A percentile compares a stretch with the other conserved stretches of the same genome.
Conservation (phyloP, 2,888 invertebrate species). For the Diaperis boleti region DNA sequence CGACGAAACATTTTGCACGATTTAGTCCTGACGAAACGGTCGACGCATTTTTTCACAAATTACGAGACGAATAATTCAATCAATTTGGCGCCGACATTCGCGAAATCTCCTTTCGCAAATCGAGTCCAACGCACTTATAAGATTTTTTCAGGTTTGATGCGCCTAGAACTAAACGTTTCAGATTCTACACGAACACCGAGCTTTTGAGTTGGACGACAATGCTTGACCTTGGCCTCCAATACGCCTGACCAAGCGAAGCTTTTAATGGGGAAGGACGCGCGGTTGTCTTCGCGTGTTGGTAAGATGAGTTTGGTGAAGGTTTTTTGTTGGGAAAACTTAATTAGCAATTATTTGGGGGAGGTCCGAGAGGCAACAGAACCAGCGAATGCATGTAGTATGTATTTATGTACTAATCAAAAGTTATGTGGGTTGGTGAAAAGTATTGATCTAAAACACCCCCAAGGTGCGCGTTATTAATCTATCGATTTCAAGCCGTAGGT, state of each 20-base stretch:
- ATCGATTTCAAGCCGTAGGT: no score
- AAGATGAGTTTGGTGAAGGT: not conserved
- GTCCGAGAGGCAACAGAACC: no score
- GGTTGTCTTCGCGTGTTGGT: not conserved
- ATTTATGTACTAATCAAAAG: no score
- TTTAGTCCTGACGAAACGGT: slow-evolving; percentile 8
- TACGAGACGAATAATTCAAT: slow-evolving; percentile 1
- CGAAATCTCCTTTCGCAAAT: not conserved
- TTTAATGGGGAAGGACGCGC: slow-evolving; percentile 5
- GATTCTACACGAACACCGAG: slow-evolving; percentile 7
- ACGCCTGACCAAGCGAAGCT: slow-evolving; percentile 6
- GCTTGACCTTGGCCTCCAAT: slow-evolving; percentile 18
- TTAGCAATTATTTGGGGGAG: not conserved
- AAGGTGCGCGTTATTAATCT: no score
- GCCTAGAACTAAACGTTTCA: slow-evolving; percentile 8
- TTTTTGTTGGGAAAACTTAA: no score
- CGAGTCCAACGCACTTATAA: not conserved
- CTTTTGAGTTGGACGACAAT: slow-evolving; percentile 11
- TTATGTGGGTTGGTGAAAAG: no score
- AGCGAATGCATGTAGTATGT: no score
- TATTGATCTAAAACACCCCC: no score
- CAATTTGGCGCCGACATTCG: not conserved
- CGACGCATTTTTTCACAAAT: slow-evolving; percentile 2
- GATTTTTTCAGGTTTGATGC: not conserved
- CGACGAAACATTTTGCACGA: slow-evolving; percentile 56